These are phyloP conservation scores for Conger conger DNA, from an alignment of 2,113 vertebrate species.

Conservation along the genomic window DNA sequence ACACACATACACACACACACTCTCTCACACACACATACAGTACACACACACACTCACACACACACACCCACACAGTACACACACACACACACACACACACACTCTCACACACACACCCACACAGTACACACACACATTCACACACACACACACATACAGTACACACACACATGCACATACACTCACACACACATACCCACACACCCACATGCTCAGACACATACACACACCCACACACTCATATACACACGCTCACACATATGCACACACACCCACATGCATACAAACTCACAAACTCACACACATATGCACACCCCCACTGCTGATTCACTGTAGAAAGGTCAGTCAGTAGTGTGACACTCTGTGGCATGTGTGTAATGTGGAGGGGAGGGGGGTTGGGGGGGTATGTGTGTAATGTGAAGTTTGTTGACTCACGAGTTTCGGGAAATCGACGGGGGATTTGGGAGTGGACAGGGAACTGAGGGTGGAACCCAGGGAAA, in stretches of 20 bases:
- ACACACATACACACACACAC: no score
- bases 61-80: background rate
- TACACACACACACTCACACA: background rate
- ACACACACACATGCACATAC: no score
- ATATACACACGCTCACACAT: no score
- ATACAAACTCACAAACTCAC: background rate
- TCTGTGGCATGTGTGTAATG: conserved; percentile 44
- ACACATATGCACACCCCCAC: background rate
- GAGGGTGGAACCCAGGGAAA: background rate
- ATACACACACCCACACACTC: background rate
- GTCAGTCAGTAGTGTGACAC: conserved; percentile 48
- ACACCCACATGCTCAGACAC: no score
- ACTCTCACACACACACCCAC: background rate
- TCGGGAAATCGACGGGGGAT: conserved; percentile 10
- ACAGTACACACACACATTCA: background rate
- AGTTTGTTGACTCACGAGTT: conserved; percentile 60
- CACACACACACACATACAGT: background rate
- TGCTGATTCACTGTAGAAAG: conserved; percentile 42
- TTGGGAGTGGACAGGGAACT: background rate
- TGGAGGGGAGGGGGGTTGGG: no score
- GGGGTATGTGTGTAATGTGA: conserved; percentile 47
- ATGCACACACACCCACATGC: background rate
- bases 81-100: background rate
- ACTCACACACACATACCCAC: no score
- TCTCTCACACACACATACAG: background rate